A percentile compares a stretch with the other conserved stretches of the same genome.
These are phyloP conservation scores for Smutsia gigantea DNA, from an alignment of 2,797 vertebrate species.

Conservation along the genomic window DNA sequence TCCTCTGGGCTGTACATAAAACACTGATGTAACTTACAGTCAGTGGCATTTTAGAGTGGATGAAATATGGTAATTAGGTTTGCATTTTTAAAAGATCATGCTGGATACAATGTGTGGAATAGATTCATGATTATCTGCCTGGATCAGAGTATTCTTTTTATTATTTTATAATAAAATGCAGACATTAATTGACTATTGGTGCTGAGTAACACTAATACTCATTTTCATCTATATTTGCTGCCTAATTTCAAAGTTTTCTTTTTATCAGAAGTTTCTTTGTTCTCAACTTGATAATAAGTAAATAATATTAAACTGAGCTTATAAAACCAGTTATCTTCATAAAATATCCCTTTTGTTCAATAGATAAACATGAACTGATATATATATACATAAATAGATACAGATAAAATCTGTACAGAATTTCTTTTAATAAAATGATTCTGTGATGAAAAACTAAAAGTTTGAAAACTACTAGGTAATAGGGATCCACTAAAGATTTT, in stretches of 20 bases:
- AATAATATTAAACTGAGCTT: background rate
- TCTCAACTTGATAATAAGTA: conserved; percentile 10
- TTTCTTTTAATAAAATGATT: background rate
- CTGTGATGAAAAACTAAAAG: background rate
- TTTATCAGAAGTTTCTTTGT: background rate
- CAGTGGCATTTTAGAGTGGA: background rate
- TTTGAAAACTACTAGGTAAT: background rate
- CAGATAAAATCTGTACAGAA: background rate
- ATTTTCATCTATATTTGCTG: background rate
- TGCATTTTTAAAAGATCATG: background rate
- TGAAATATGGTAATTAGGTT: background rate
- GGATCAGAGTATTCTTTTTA: background rate
- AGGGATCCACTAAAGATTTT: background rate
- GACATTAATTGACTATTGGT: background rate
- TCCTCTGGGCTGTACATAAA: conserved; percentile 12
- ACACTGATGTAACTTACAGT: background rate
- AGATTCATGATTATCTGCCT: background rate
- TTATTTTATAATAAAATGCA: background rate
- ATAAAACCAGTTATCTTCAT: background rate
- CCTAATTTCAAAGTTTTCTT: conserved; percentile 12
- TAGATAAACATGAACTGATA: background rate
- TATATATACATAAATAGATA: background rate
- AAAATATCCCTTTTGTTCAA: background rate
- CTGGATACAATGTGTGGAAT: background rate
- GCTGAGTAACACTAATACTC: background rate